Evolutionary conservation across 2,113 vertebrate species (phyloP), one percentile per base, ranked within the genome.

Genomic region (Pseudorectes ferrugineus): DNA sequence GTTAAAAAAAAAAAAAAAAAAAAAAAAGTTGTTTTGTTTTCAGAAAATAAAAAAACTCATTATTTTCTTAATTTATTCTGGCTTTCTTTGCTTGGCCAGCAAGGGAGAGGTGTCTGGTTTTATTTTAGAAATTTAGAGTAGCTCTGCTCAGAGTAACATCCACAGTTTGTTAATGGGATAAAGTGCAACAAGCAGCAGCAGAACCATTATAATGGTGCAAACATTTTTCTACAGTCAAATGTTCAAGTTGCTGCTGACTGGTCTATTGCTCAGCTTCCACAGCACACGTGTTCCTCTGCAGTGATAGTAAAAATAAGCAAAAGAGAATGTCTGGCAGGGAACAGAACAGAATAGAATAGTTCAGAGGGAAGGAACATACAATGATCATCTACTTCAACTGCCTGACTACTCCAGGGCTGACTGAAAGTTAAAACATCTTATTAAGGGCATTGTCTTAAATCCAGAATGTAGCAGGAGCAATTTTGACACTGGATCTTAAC

Each of bases 381-480:
- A 3, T 0, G 0, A 57, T 13, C 36, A 45, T 12, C 42, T 5
- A 12, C 1, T 24, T 25, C 40, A 67, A 31, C 29, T 73, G 70
- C 66, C n/a, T 33, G 36, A 36, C 18, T 40, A 35, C 26, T 24
- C 55, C 33, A 42, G n/a, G 20, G 36, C 16, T 48, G 18, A 59
- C 5, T 26, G 24, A 45, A 61, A 85, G 12, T 40, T 74, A 35
- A 46, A 74, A 13, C 16, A 31, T 4, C 11, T 35, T 35, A 57
- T 13, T 68, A 52, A 66, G 22, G 54, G 4, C 31, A 48, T 24
- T 70, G 5, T 54, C 46, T n/a, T 62, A 70, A 66, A 71, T 55
- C 24, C 19, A 38, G 38, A 70, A 59, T 8, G 23, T 3, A 59
- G 28, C 24, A 88, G 42, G 54, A 66, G 6, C 38, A 77, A 46